Evolutionary conservation across 1,140 invertebrate species (phyloP), one percentile per base, ranked within the genome.

Genomic region (Micrasema minimum): DNA sequence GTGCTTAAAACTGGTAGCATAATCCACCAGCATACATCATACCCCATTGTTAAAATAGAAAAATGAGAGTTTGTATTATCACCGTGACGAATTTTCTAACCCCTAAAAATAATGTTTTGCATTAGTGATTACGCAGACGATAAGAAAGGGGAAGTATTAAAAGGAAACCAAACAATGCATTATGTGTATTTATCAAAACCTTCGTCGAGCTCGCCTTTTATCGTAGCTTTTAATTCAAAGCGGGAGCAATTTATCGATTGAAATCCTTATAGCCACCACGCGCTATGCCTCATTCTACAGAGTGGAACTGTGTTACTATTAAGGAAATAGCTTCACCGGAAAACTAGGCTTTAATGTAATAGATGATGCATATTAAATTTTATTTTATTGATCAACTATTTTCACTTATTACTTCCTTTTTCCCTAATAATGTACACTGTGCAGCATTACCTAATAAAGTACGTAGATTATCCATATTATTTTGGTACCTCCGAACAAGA

Each of bases 191-290:
- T 59, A 69, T 69, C 66, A 61, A 69, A 66, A 69, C 53, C 66
- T 57, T 59, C 38, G 41, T 62, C 69, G 59, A 48, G n/a, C 48
- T 64, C 37, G 43, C 59, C 61, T 61, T 72, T 61, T 67, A 59
- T 59, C 35, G 38, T 23, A 67, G 53, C 55, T 59, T 69, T 61
- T 46, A 69, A 59, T 59, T 69, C 51, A 69, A 71, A 55, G 41
- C 61, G 20, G 18, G 68, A 61, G 41, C 51, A 70, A 71, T 62
- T 67, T 67, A 61, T 65, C 69, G 69, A 71, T 71, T 66, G 59
- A 71, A 71, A 71, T 41, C 66, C 66, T 69, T 61, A 69, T 61
- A 53, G 59, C 18, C 35, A 11, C 38, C 12, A 26, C 37, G 43
- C 16, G 45, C 57, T 53, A 48, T 46, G 20, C 26, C 18, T 31